Percentiles rank a stretch among this genome's conserved stretches.
Evolutionary conservation across 2,113 vertebrate genomes (phyloP).

Genomic region (Menidia beryllina): DNA sequence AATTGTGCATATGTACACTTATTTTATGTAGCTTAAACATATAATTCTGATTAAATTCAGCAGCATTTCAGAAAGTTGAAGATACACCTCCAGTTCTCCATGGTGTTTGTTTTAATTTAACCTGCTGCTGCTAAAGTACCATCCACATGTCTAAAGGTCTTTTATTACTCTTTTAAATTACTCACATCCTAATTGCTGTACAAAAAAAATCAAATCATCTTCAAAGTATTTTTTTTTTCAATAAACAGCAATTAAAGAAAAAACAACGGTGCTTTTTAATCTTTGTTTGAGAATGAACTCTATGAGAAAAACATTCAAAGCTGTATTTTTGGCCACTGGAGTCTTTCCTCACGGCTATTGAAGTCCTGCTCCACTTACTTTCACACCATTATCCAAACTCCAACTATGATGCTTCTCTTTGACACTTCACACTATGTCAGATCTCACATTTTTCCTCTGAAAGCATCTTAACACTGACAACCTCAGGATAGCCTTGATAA

Average conservation of each 20-base stretch:
- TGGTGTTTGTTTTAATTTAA: not conserved
- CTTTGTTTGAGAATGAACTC: not conserved
- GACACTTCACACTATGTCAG: slow-evolving; percentile 3
- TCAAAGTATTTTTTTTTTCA: not conserved
- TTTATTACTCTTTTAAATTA: not conserved
- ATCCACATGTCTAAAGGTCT: not conserved
- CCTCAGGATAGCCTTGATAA: not conserved
- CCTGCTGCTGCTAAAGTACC: not conserved
- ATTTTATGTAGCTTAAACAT: not conserved
- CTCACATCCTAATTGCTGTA: not conserved
- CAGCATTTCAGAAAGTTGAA: not conserved
- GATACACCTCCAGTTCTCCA: not conserved
- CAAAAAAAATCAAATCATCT: not conserved
- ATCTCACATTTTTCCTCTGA: slow-evolving; percentile 18
- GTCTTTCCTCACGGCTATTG: not conserved
- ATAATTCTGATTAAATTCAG: no score
- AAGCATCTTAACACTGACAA: slow-evolving; percentile 18
- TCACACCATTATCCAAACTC: not conserved
- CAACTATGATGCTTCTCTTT: slow-evolving; percentile 1
- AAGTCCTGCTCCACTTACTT: slow-evolving; percentile 1
- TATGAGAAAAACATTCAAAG: not conserved
- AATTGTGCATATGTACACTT: not conserved
- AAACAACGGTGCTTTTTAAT: not conserved
- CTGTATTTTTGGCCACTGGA: not conserved
- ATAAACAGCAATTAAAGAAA: not conserved